Percentiles rank a stretch among this genome's conserved stretches.
phyloP scores from a whole-genome alignment of 2,113 vertebrate genomes.

The Ageneiosus marmoratus region DNA sequence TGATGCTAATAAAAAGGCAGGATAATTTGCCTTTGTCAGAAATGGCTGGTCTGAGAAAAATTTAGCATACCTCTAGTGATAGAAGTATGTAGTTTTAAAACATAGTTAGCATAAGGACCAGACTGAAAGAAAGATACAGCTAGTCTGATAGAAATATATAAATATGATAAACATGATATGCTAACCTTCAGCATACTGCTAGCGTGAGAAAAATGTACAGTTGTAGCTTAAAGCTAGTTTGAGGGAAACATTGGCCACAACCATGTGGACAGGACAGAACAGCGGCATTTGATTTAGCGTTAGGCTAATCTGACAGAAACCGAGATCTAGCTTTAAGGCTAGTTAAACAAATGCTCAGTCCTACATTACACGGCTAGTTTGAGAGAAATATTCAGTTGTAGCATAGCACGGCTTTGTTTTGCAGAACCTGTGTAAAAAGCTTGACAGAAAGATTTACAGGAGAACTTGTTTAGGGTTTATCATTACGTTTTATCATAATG shows the following conservation, averaged over 20 bases:
- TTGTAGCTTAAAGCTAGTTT: neutral
- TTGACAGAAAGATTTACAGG: neutral
- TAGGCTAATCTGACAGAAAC: neutral
- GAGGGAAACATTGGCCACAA: neutral
- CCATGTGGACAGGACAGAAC: neutral
- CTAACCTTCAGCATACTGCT: neutral
- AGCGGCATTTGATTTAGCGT: neutral
- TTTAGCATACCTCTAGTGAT: neutral
- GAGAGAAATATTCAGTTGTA: neutral
- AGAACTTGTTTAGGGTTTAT: too few species aligned
- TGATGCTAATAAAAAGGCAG: neutral
- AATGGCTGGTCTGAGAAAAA: neutral
- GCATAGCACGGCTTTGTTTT: neutral
- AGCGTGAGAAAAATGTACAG: neutral
- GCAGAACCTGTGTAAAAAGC: neutral
- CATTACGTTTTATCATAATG: neutral
- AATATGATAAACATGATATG: too few species aligned
- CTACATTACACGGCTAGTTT: neutral
- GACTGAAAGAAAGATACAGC: neutral
- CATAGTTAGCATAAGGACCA: neutral
- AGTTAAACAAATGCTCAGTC: too few species aligned
- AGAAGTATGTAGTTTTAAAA: neutral
- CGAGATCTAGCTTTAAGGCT: too few species aligned
- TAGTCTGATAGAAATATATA: neutral
- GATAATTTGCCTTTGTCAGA: neutral